Percentiles rank a stretch among this genome's conserved stretches.
phyloP scores from a whole-genome alignment of 2,113 vertebrate species.

The Axis porcinus region DNA sequence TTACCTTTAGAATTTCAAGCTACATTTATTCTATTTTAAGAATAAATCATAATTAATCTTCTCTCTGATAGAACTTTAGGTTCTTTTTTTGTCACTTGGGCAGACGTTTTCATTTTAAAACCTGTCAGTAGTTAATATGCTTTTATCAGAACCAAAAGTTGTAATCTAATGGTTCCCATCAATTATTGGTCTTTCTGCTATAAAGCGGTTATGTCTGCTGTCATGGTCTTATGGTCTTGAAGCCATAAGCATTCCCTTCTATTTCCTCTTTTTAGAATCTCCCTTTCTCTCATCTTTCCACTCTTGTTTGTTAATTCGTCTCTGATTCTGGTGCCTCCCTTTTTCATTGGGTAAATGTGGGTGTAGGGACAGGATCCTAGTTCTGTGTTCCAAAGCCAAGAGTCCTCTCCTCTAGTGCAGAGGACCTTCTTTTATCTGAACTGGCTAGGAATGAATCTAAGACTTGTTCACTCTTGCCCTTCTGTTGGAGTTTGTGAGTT shows the following conservation, averaged over 20 bases:
- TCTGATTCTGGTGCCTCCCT: background rate
- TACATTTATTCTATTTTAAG: background rate
- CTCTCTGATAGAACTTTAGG: background rate
- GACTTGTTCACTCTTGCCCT: background rate
- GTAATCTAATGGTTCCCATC: background rate
- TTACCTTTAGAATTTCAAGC: background rate
- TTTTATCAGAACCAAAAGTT: slow-evolving; percentile 17
- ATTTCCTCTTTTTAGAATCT: background rate
- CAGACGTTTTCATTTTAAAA: background rate
- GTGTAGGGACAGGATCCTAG: background rate
- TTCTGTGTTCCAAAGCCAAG: background rate
- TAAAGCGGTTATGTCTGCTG: background rate
- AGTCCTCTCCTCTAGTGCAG: background rate
- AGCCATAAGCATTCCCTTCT: background rate
- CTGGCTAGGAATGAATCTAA: background rate
- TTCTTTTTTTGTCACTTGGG: background rate
- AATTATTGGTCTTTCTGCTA: background rate
- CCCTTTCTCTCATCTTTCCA: background rate
- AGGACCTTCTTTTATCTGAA: background rate
- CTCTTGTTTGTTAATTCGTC: background rate
- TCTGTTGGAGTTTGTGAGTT: background rate
- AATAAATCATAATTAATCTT: background rate
- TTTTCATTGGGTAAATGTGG: background rate
- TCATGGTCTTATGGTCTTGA: background rate
- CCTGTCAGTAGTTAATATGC: background rate